phyloP scores from a whole-genome alignment of 2,113 vertebrate genomes.

The Rhegmatorhina hoffmannsi region DNA sequence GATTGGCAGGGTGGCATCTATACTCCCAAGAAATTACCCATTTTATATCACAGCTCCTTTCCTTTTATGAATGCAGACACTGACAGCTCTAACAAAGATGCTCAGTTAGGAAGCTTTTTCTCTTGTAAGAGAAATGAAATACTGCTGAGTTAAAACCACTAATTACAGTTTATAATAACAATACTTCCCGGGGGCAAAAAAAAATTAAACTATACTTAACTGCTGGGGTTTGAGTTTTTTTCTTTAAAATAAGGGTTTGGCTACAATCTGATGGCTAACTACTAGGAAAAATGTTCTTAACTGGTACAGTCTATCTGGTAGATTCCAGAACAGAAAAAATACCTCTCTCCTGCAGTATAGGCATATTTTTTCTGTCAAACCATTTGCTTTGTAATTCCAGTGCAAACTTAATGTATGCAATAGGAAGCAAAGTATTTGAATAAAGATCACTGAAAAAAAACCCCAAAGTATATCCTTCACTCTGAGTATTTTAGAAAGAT shows the following conservation, averaged over 20 bases:
- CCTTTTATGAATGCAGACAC: slow-evolving; percentile 29
- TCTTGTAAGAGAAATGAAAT: slow-evolving; percentile 47
- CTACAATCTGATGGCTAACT: slow-evolving; percentile 37
- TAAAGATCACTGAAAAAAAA: background rate
- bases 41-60: slow-evolving; percentile 54
- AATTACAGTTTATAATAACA: slow-evolving; percentile 72
- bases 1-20: slow-evolving; percentile 31
- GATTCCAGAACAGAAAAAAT: background rate
- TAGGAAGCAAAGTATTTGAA: background rate
- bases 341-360: background rate
- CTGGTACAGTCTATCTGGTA: slow-evolving; percentile 4
- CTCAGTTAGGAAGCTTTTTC: slow-evolving; percentile 37
- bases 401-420: background rate
- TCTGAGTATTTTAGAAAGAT: background rate
- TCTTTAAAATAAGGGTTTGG: slow-evolving; percentile 39
- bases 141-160: slow-evolving; percentile 61
- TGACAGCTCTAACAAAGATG: slow-evolving; percentile 62
- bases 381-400: background rate
- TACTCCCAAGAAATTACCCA: slow-evolving; percentile 53
- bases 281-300: slow-evolving; percentile 26
- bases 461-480: background rate
- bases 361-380: background rate
- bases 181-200: slow-evolving; percentile 35
- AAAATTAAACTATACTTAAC: slow-evolving; percentile 67
- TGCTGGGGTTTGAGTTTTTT: background rate